phyloP scores from a whole-genome alignment of 2,888 invertebrate species.

The Hecatera dysodea region DNA sequence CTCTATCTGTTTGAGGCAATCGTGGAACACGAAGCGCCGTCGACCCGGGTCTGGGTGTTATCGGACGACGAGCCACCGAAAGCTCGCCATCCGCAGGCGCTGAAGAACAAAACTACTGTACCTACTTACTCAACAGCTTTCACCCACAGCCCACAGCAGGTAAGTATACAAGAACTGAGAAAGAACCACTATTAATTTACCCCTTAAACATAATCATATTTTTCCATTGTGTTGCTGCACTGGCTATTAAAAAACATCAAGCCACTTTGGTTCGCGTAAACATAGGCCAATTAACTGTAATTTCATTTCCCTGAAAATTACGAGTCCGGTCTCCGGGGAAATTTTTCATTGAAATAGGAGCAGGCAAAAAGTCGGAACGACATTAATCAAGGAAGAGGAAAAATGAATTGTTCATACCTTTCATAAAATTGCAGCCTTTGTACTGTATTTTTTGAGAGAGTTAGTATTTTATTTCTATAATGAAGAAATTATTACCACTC shows the following conservation, averaged over 20 bases:
- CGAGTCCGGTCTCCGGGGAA: slow-evolving; percentile 81
- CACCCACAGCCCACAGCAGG: too few species aligned
- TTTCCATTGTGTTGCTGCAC: slow-evolving; percentile 28
- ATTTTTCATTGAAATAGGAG: slow-evolving; percentile 87
- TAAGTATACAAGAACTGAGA: too few species aligned
- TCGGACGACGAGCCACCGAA: too few species aligned
- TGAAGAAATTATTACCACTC: too few species aligned
- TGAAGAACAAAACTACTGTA: too few species aligned
- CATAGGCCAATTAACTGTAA: slow-evolving; percentile 77
- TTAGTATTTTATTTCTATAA: neutral
- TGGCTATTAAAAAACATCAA: slow-evolving; percentile 54
- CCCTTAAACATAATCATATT: slow-evolving; percentile 37
- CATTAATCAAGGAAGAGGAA: slow-evolving; percentile 82
- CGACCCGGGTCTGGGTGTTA: too few species aligned
- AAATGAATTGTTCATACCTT: slow-evolving; percentile 61
- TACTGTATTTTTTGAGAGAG: slow-evolving; percentile 2
- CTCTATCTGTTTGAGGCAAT: too few species aligned
- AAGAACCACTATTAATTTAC: slow-evolving; percentile 14
- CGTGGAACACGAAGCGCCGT: too few species aligned
- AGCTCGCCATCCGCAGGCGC: too few species aligned
- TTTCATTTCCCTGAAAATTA: slow-evolving; percentile 78
- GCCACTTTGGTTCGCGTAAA: slow-evolving; percentile 66
- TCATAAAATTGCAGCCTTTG: slow-evolving; percentile 22
- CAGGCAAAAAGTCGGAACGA: slow-evolving; percentile 77
- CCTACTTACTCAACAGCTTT: too few species aligned